Conservation (phyloP, 2,888 invertebrate genomes). For the Protophormia terraenovae region DNA sequence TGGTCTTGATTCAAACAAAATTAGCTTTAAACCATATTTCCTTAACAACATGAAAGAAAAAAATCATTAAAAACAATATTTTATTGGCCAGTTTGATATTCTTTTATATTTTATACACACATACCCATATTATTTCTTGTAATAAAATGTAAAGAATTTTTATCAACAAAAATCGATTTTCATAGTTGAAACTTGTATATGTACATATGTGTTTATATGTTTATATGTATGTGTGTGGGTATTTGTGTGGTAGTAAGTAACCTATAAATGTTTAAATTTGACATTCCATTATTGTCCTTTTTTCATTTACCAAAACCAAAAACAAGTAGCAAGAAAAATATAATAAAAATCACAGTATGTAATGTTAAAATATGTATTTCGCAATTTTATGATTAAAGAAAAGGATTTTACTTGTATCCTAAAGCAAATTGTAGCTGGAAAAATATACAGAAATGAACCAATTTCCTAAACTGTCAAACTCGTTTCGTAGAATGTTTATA, state of each 20-base stretch:
- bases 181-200: not conserved
- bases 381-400: slow-evolving; percentile 39
- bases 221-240: not conserved
- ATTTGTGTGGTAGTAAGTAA: not conserved
- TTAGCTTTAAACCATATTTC: not conserved
- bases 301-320: not conserved
- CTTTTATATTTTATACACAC: not conserved
- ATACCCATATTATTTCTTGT: not conserved
- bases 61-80: slow-evolving; percentile 27
- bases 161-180: slow-evolving; percentile 21
- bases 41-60: not conserved
- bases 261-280: slow-evolving; percentile 33
- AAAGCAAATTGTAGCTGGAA: not conserved
- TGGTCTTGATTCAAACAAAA: not conserved
- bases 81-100: slow-evolving; percentile 19
- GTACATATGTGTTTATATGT: too few species aligned
- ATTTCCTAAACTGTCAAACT: slow-evolving; percentile 43
- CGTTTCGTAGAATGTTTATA: slow-evolving; percentile 17
- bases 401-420: not conserved
- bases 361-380: not conserved
- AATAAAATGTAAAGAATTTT: not conserved
- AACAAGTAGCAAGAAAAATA: not conserved
- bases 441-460: not conserved
- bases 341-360: slow-evolving; percentile 8
- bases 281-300: slow-evolving; percentile 8